A percentile compares a stretch with the other conserved stretches of the same genome.
Evolutionary conservation across 1,140 invertebrate genomes (phyloP).

Genomic region (Ectropis grisescens): DNA sequence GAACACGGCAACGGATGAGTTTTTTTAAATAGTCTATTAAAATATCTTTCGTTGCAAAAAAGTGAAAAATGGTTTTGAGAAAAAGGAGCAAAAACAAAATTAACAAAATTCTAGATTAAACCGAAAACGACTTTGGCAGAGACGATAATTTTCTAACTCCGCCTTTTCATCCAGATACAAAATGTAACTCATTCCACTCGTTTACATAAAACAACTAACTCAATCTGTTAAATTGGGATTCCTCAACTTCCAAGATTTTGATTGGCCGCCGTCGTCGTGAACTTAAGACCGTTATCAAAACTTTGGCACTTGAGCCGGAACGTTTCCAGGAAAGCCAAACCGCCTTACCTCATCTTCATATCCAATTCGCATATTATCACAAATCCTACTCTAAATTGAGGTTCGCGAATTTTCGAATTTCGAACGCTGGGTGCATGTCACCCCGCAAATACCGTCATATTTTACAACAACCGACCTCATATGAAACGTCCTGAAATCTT

Average conservation of each 20-base stretch:
- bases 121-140: too few species aligned
- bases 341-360: conserved; percentile 25
- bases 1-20: too few species aligned
- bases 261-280: conserved; percentile 8
- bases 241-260: conserved; percentile 23
- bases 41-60: too few species aligned
- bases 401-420: conserved; percentile 21
- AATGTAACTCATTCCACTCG: too few species aligned
- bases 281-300: conserved; percentile 33
- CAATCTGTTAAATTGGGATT: conserved; percentile 36
- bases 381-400: conserved; percentile 33
- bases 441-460: conserved; percentile 31
- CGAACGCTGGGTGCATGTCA: conserved; percentile 22
- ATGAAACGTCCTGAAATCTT: neutral
- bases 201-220: too few species aligned
- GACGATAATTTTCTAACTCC: too few species aligned
- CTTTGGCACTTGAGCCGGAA: conserved; percentile 32
- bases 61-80: too few species aligned
- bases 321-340: conserved; percentile 13
- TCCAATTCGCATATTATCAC: conserved; percentile 34
- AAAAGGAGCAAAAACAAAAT: too few species aligned
- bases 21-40: too few species aligned
- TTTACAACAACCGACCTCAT: conserved; percentile 13
- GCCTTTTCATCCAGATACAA: too few species aligned
- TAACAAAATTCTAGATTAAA: too few species aligned